Evolutionary conservation across 2,113 vertebrate species (phyloP).

Genomic region (Seriola dumerili): DNA sequence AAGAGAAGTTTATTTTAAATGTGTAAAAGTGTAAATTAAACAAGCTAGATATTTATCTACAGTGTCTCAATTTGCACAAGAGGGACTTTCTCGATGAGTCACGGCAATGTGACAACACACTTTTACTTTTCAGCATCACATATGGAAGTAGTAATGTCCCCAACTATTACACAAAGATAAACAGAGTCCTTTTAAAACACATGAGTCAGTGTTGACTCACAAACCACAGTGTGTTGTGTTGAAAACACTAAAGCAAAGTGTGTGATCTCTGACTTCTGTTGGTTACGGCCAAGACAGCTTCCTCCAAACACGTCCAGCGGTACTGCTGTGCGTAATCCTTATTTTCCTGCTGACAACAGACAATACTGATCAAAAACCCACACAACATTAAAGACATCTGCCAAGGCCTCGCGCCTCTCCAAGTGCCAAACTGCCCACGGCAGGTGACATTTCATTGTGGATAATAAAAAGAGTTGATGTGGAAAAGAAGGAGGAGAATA

Average conservation of each 20-base stretch:
- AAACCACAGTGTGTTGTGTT: neutral
- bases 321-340: neutral
- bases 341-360: neutral
- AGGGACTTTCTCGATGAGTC: neutral
- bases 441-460: conserved; percentile 46
- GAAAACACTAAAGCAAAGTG: neutral
- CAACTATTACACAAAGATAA: neutral
- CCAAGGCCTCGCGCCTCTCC: conserved; percentile 33
- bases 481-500: conserved; percentile 49
- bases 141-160: neutral
- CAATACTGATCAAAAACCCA: neutral
- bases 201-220: neutral
- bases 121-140: no score
- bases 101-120: neutral
- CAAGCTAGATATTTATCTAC: no score
- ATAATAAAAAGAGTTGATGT: conserved; percentile 57
- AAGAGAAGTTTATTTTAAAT: no score
- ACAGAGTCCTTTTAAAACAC: no score
- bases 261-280: neutral
- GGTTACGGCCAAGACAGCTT: neutral
- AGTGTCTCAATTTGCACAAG: no score
- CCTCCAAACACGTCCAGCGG: neutral
- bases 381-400: neutral
- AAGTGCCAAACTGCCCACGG: neutral
- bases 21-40: no score